Evolutionary conservation across 2,888 invertebrate genomes (phyloP), one percentile per base, ranked within the genome.

Genomic region (Polymixis lichenea): DNA sequence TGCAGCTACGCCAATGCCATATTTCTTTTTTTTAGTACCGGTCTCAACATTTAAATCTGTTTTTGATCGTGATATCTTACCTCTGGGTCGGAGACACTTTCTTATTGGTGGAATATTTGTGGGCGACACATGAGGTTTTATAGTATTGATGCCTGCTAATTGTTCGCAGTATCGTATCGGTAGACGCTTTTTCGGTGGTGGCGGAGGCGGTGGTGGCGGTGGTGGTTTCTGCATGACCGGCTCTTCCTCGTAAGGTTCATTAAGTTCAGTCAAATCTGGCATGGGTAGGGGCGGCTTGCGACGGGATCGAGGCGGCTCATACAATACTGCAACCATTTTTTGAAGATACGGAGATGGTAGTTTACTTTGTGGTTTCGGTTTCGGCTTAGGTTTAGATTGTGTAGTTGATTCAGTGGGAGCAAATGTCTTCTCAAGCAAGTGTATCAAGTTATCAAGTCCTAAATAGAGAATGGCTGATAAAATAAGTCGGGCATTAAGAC

Each of bases 381-480:
- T 94, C 0, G 80, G 86, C 83, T 92, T 93, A 19, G 82, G 79
- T 38, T 82, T 74, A 64, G 80, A 68, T 60, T 85, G 64, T 32
- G 85, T 78, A 19, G 83, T 74, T 22, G 85, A 64, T 13, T 80
- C 80, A 19, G 94, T 93, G 0, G 94, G 91, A 25, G 87, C 89
- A 86, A 95, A 96, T 81, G 88, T 91, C 86, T 93, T 89, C 72
- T 88, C 86, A 8, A 96, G 90, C 62, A 93, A 85, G 15, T 82
- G 56, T 75, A 95, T 86, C 43, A 96, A 89, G 69, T 93, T 89
- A 1, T 91, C 84, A n/a, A 93, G 78, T 15, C 96, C 96, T 60
- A 96, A 88, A 84, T 96, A 95, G 32, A 94, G 86, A 77, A 96
- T 95, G 17, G 89, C 90, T 8, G 96, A 95, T n/a, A 95, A 74